Evolutionary conservation across 53 echinoderm and acorn worm species (phyloP).

Genomic region (Paracentrotus lividus): DNA sequence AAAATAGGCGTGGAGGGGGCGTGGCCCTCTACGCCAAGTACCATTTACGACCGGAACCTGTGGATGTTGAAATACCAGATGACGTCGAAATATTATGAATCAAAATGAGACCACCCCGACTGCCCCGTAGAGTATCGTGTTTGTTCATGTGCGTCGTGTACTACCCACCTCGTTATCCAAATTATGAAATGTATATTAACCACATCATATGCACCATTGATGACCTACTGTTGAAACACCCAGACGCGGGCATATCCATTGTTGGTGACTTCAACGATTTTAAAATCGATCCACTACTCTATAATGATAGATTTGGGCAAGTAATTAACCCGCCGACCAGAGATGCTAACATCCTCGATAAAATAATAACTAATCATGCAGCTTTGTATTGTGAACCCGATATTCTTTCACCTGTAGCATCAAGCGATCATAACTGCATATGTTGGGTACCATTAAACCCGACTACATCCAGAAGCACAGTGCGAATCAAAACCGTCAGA

Average conservation of each 20-base stretch:
- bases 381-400: background rate
- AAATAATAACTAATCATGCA: no score
- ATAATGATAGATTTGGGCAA: background rate
- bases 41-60: background rate
- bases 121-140: background rate
- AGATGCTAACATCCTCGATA: background rate
- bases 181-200: background rate
- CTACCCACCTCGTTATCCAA: background rate
- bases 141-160: background rate
- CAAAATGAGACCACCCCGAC: background rate
- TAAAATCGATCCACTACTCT: background rate
- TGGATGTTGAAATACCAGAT: background rate
- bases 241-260: background rate
- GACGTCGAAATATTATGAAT: background rate
- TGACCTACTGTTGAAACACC: background rate
- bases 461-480: background rate
- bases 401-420: background rate
- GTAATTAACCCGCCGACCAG: background rate
- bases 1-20: background rate
- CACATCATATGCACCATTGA: background rate
- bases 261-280: background rate
- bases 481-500: background rate
- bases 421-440: background rate
- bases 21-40: background rate
- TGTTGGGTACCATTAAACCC: background rate